Conservation (phyloP, 2,797 vertebrate genomes). For the Poliocrania exsul region DNA sequence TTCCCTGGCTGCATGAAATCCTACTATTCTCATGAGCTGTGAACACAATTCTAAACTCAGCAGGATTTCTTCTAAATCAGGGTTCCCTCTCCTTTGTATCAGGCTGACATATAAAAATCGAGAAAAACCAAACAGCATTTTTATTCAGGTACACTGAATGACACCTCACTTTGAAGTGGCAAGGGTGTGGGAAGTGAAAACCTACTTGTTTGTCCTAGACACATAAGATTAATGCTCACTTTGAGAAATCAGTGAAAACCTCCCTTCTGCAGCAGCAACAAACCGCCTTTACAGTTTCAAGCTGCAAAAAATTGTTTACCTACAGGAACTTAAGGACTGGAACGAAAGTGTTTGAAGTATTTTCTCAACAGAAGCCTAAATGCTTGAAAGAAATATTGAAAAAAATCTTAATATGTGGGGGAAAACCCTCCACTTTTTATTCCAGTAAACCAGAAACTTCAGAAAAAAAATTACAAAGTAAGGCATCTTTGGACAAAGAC, state of each 20-base stretch:
- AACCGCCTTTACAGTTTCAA: neutral
- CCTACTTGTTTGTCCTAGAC: neutral
- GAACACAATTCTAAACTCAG: neutral
- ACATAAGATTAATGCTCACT: neutral
- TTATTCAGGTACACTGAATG: neutral
- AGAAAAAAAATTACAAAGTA: neutral
- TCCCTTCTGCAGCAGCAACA: neutral
- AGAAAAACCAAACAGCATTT: neutral
- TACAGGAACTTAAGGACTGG: neutral
- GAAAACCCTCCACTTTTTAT: neutral
- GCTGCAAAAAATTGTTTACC: neutral
- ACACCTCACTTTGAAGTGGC: neutral
- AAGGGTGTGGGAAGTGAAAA: constrained; percentile 9
- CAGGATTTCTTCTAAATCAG: neutral
- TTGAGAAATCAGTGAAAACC: neutral
- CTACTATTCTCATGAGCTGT: neutral
- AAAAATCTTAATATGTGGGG: neutral
- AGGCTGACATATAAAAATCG: neutral
- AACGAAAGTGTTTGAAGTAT: neutral
- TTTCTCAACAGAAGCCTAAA: neutral
- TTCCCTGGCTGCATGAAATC: neutral
- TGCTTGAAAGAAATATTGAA: neutral
- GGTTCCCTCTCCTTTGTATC: neutral
- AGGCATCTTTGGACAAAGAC: neutral
- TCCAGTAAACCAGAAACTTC: neutral